Conservation (phyloP, 1,140 invertebrate species). For the Drosophila sp. region DNA sequence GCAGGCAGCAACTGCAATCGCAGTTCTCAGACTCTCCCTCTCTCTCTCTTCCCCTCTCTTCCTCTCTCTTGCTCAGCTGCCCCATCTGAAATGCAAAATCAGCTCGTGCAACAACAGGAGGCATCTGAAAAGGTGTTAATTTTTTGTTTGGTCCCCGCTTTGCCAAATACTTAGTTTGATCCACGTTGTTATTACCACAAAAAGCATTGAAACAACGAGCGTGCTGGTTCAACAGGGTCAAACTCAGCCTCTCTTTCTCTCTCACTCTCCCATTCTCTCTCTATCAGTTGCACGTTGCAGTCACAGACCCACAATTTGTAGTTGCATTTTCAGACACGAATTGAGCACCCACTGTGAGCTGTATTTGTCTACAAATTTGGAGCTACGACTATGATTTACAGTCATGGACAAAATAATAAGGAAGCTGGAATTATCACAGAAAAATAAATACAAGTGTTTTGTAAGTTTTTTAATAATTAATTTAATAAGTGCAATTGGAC, state of each 20-base stretch:
- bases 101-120: conserved; percentile 70
- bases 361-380: conserved; percentile 65
- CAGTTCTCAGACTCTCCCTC: conserved; percentile 17
- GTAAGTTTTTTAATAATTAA: no score
- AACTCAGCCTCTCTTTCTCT: conserved; percentile 1
- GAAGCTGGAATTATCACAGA: not conserved
- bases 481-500: no score
- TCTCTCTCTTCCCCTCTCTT: not conserved
- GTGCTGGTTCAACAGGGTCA: conserved; percentile 79
- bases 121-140: conserved; percentile 77
- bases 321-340: conserved; percentile 75
- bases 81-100: conserved; percentile 79
- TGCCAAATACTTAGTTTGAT: conserved; percentile 72
- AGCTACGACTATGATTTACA: conserved; percentile 31
- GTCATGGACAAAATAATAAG: not conserved
- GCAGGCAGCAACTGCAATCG: conserved; percentile 59
- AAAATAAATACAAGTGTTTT: no score
- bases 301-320: conserved; percentile 69
- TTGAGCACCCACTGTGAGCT: conserved; percentile 44
- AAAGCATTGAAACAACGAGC: conserved; percentile 45
- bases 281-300: conserved; percentile 1
- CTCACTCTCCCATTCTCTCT: not conserved
- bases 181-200: conserved; percentile 77
- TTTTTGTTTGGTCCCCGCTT: conserved; percentile 57
- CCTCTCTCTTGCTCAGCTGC: conserved; percentile 12